Percentiles rank a stretch among this genome's conserved stretches.
These are phyloP conservation scores for Cataglyphis cursor DNA, from an alignment of 2,888 invertebrate genomes.

Conservation along the genomic window DNA sequence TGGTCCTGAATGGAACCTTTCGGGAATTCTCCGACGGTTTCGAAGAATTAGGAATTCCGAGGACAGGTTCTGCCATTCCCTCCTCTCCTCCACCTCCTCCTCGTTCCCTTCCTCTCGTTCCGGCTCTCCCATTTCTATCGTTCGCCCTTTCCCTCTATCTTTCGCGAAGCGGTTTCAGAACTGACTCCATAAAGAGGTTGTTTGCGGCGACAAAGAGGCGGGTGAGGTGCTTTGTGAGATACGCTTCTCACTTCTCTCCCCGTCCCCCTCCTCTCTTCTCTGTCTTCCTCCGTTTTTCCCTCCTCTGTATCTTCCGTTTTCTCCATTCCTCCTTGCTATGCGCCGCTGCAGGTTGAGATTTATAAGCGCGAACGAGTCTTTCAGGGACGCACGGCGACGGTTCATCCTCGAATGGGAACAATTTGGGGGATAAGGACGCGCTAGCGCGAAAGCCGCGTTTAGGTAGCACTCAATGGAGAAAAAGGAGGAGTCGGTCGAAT, in stretches of 20 bases:
- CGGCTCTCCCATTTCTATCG: conserved; percentile 54
- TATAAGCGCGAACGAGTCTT: conserved; percentile 84
- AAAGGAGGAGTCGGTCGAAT: conserved; percentile 62
- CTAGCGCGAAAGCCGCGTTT: conserved; percentile 66
- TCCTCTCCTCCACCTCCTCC: background rate
- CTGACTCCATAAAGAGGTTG: conserved; percentile 76
- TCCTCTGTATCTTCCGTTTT: conserved; percentile 35
- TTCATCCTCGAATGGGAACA: conserved; percentile 83
- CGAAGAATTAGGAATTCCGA: conserved; percentile 87
- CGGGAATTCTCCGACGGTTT: conserved; percentile 86
- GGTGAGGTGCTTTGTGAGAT: conserved; percentile 76
- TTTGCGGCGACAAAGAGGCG: conserved; percentile 70
- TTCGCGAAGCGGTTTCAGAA: conserved; percentile 62
- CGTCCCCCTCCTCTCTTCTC: background rate
- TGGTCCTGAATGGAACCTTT: conserved; percentile 85
- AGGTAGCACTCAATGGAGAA: conserved; percentile 42
- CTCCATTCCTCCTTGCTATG: conserved; percentile 60
- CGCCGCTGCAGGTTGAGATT: conserved; percentile 79
- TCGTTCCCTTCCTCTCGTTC: conserved; percentile 22
- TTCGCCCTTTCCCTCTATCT: conserved; percentile 59
- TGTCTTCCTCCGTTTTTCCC: conserved; percentile 37
- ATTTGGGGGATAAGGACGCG: conserved; percentile 80
- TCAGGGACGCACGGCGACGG: conserved; percentile 78
- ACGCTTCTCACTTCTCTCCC: conserved; percentile 59
- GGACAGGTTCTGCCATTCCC: conserved; percentile 75